Percentiles rank a stretch among this genome's conserved stretches.
Evolutionary conservation across 2,797 vertebrate species (phyloP).

Genomic region (Zalophus californianus): DNA sequence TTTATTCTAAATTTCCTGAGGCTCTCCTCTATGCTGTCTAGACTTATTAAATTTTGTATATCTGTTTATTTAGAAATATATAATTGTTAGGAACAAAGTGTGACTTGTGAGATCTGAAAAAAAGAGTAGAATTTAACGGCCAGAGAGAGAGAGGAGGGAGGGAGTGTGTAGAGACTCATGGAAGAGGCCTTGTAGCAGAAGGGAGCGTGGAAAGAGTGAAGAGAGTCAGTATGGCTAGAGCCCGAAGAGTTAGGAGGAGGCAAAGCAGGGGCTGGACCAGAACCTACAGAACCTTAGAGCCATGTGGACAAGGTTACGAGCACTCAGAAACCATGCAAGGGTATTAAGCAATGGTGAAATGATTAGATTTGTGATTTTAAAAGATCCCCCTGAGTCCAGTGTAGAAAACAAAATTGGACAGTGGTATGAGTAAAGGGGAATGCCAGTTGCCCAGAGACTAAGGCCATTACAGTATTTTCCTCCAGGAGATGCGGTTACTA

Average conservation of each 20-base stretch:
- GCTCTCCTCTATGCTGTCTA: background rate
- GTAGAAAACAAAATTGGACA: background rate
- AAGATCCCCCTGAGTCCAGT: background rate
- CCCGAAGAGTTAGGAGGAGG: background rate
- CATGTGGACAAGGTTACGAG: background rate
- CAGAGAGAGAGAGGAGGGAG: background rate
- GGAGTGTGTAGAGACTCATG: background rate
- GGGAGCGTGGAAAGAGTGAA: background rate
- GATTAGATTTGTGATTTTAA: background rate
- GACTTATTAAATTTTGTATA: background rate
- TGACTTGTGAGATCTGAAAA: slow-evolving; percentile 6
- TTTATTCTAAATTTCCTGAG: background rate
- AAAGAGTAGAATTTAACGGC: slow-evolving; percentile 18
- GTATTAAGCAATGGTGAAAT: background rate
- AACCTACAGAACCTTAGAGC: background rate
- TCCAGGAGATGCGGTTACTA: background rate
- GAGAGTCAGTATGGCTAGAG: background rate
- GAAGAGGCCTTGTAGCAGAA: background rate
- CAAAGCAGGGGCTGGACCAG: background rate
- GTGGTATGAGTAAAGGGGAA: background rate
- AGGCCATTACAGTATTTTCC: background rate
- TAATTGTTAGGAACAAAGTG: slow-evolving; percentile 12
- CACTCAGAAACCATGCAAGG: background rate
- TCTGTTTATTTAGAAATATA: background rate
- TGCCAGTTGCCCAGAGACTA: background rate